phyloP scores from a whole-genome alignment of 2,113 vertebrate genomes.

The Nothocercus nigrocapillus region DNA sequence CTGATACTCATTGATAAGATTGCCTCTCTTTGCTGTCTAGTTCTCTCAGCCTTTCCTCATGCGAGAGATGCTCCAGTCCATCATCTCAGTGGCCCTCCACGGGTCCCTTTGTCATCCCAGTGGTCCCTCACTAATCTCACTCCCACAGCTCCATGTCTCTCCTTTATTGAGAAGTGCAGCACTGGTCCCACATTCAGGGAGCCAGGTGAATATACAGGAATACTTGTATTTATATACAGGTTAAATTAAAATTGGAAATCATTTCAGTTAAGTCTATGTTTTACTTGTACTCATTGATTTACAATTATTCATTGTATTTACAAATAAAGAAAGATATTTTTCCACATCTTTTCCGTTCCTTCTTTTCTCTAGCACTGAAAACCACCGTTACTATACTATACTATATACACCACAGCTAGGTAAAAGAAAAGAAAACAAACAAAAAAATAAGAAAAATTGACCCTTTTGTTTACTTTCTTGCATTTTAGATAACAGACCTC shows the following conservation, averaged over 20 bases:
- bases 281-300: not conserved
- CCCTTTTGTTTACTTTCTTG: not conserved
- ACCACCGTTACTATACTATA: not conserved
- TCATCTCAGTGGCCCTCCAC: too few species aligned
- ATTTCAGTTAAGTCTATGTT: not conserved
- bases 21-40: too few species aligned
- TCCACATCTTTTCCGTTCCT: rapidly evolving
- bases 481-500: not conserved
- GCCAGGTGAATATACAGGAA: not conserved
- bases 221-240: not conserved
- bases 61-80: too few species aligned
- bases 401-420: not conserved
- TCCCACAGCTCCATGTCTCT: too few species aligned
- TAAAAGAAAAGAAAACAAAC: not conserved
- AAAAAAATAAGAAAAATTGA: not conserved
- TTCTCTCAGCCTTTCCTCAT: too few species aligned
- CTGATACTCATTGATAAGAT: too few species aligned
- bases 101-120: too few species aligned
- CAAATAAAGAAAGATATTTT: not conserved
- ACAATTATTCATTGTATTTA: not conserved
- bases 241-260: not conserved
- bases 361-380: not conserved
- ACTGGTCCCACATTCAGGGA: not conserved
- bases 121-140: too few species aligned
- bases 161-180: too few species aligned